phyloP scores from a whole-genome alignment of 2,113 vertebrate species.

The Pollachius pollachius region DNA sequence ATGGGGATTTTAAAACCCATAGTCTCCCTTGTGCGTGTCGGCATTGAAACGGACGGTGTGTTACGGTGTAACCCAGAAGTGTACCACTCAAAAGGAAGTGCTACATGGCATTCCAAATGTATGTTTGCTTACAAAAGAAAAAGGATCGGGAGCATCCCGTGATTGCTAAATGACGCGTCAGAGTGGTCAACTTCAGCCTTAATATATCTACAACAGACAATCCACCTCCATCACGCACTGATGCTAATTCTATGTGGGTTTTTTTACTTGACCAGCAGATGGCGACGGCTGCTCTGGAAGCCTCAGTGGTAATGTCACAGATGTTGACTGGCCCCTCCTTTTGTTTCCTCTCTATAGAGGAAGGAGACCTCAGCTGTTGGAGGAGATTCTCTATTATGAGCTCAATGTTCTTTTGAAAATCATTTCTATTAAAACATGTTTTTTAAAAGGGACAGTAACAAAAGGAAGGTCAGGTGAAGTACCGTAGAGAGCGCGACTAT shows the following conservation, averaged over 20 bases:
- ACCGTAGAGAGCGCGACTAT: constrained; percentile 64
- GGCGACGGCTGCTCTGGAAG: constrained; percentile 47
- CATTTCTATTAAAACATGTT: constrained; percentile 81
- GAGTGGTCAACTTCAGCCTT: too few species aligned
- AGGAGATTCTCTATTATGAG: constrained; percentile 81
- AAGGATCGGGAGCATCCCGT: too few species aligned
- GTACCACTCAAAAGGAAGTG: too few species aligned
- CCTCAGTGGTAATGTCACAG: constrained; percentile 68
- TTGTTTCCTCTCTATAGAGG: constrained; percentile 73
- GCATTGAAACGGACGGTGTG: not conserved
- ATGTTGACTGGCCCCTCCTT: constrained; percentile 74
- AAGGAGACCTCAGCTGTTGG: constrained; percentile 81
- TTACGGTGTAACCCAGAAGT: too few species aligned
- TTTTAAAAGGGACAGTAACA: constrained; percentile 75
- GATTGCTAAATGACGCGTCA: too few species aligned
- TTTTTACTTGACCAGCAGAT: constrained; percentile 60
- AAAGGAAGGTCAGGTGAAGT: constrained; percentile 80
- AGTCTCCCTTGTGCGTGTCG: not conserved
- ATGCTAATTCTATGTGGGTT: constrained; percentile 2
- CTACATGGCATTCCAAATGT: too few species aligned
- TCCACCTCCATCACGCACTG: not conserved
- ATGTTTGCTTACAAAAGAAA: too few species aligned
- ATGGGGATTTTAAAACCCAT: not conserved
- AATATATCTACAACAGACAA: not conserved
- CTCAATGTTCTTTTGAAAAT: constrained; percentile 83